Percentiles rank a stretch among this genome's conserved stretches.
These are phyloP conservation scores for Tragelaphus buxtoni DNA, from an alignment of 2,113 vertebrate genomes.

Conservation along the genomic window DNA sequence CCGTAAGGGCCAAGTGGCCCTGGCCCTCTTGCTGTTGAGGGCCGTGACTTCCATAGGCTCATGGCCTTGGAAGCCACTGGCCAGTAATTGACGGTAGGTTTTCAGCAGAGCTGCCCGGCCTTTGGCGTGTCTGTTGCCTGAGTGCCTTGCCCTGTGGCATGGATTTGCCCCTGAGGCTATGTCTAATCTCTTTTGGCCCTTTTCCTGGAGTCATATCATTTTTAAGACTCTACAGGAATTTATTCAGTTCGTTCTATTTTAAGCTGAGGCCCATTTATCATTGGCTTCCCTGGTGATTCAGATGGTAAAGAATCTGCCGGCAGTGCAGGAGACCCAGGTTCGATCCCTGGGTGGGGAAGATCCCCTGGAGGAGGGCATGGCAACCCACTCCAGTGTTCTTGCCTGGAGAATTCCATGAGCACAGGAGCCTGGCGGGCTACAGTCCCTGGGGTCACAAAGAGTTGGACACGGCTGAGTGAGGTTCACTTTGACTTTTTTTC, in stretches of 20 bases:
- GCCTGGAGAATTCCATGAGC: neutral
- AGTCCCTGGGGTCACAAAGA: neutral
- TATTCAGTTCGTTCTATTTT: neutral
- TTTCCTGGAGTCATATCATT: neutral
- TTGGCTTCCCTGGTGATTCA: neutral
- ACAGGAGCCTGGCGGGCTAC: neutral
- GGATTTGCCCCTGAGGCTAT: neutral
- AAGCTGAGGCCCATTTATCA: neutral
- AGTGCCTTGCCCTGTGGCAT: neutral
- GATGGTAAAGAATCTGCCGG: neutral
- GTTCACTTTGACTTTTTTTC: neutral
- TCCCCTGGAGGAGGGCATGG: neutral
- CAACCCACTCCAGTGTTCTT: neutral
- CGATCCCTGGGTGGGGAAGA: neutral
- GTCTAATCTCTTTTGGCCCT: no score
- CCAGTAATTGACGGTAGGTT: neutral
- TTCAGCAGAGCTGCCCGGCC: neutral
- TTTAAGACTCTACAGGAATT: neutral
- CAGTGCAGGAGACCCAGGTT: neutral
- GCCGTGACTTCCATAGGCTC: fast-evolving
- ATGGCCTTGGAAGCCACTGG: neutral
- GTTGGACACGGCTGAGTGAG: neutral
- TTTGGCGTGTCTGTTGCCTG: fast-evolving
- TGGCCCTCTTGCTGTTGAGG: neutral
- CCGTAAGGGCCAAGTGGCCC: fast-evolving